These are phyloP conservation scores for Astatotilapia flaviijosephi DNA, from an alignment of 2,113 vertebrate species.

Conservation along the genomic window DNA sequence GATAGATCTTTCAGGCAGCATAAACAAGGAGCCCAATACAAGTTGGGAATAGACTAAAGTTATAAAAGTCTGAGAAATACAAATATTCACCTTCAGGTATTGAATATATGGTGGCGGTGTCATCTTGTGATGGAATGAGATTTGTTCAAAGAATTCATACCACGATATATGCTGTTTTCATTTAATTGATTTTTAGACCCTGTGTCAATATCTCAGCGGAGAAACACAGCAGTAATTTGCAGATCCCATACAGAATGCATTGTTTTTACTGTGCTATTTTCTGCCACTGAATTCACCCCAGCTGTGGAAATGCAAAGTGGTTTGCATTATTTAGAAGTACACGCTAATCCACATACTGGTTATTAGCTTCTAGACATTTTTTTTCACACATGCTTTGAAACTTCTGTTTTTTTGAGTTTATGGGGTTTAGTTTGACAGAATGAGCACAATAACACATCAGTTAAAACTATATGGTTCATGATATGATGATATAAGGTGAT, in stretches of 20 bases:
- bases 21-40: slow-evolving; percentile 54
- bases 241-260: not conserved
- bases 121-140: slow-evolving; percentile 32
- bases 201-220: slow-evolving; percentile 28
- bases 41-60: slow-evolving; percentile 45
- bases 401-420: not conserved
- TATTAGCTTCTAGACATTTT: not conserved
- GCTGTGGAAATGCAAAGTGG: not conserved
- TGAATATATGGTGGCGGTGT: slow-evolving; percentile 16
- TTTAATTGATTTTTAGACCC: slow-evolving; percentile 37
- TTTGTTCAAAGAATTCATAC: slow-evolving; percentile 30
- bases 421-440: not conserved
- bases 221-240: slow-evolving; percentile 38
- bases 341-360: not conserved
- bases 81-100: slow-evolving; percentile 57
- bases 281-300: not conserved
- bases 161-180: slow-evolving; percentile 27
- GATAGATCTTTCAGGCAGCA: slow-evolving; percentile 53
- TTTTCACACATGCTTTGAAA: not conserved
- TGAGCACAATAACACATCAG: not conserved
- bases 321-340: not conserved
- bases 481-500: not conserved
- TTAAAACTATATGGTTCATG: not conserved
- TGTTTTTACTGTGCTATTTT: not conserved
- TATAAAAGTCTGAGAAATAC: slow-evolving; percentile 54